Conservation (phyloP, 2,113 vertebrate genomes). For the Geococcyx californianus region DNA sequence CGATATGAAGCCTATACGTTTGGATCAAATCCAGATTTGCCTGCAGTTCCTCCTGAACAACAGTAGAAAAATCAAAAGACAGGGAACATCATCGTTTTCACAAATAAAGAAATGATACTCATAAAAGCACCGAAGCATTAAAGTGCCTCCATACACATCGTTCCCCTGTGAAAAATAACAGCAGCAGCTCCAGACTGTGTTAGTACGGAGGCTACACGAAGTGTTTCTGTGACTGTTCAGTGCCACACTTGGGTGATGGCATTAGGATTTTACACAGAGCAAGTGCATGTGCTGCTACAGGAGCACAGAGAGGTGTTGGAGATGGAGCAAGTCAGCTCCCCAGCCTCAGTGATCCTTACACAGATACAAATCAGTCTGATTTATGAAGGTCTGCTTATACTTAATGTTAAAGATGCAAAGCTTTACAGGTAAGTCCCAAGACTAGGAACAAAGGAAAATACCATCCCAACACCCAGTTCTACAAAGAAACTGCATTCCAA, state of each 20-base stretch:
- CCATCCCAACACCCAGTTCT: neutral
- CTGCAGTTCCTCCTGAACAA: slow-evolving; percentile 87
- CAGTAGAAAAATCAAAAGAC: neutral
- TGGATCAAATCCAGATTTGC: slow-evolving; percentile 92
- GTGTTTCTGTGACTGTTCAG: neutral
- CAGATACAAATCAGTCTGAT: neutral
- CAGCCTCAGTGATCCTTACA: neutral
- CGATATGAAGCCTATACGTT: slow-evolving; percentile 91
- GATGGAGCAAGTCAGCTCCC: neutral
- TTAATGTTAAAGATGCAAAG: neutral
- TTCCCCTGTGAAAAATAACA: neutral
- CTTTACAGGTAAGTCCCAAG: neutral
- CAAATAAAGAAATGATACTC: neutral
- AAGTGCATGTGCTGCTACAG: neutral
- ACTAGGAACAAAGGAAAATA: neutral
- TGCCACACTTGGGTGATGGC: neutral
- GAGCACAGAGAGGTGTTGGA: neutral
- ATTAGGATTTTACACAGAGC: neutral
- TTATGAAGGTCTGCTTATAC: neutral
- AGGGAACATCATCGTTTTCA: neutral
- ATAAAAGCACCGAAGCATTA: neutral
- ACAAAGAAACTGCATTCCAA: neutral
- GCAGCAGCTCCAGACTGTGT: fast-evolving
- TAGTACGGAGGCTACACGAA: neutral
- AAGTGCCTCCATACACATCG: fast-evolving